Conservation (phyloP, 2,113 vertebrate genomes). For the Platysteira castanea region DNA sequence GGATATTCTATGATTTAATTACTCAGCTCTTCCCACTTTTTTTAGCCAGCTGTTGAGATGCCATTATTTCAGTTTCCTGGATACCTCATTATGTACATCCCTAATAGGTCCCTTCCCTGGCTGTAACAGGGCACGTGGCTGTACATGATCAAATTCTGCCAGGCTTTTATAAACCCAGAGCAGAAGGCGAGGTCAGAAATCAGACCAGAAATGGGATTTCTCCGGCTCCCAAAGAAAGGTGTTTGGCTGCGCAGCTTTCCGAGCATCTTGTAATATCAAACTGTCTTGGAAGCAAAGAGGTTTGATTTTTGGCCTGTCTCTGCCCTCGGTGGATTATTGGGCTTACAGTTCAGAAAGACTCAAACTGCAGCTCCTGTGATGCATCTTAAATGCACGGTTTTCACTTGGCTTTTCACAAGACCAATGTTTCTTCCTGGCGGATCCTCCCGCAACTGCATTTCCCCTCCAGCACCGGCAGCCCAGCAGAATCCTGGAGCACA, state of each 20-base stretch:
- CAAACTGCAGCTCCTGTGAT: background rate
- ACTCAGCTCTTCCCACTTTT: background rate
- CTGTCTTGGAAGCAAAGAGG: background rate
- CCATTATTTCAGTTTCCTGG: background rate
- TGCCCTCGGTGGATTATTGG: background rate
- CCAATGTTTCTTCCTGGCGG: background rate
- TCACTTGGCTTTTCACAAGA: background rate
- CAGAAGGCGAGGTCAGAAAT: background rate
- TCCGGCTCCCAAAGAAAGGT: background rate
- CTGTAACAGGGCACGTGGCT: background rate
- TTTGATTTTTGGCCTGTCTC: background rate
- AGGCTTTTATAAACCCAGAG: background rate
- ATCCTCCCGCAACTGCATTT: background rate
- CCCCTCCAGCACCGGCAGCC: background rate
- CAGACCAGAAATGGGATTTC: background rate
- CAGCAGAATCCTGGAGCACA: background rate
- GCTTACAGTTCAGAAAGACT: background rate
- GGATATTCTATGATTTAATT: background rate
- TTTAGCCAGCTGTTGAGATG: background rate
- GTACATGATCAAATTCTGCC: background rate
- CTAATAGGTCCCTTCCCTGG: background rate
- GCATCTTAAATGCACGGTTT: background rate
- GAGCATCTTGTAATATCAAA: background rate
- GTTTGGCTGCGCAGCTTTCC: background rate
- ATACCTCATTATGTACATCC: background rate